These are phyloP conservation scores for Anticlea derivata DNA, from an alignment of 2,888 invertebrate genomes.

Conservation along the genomic window DNA sequence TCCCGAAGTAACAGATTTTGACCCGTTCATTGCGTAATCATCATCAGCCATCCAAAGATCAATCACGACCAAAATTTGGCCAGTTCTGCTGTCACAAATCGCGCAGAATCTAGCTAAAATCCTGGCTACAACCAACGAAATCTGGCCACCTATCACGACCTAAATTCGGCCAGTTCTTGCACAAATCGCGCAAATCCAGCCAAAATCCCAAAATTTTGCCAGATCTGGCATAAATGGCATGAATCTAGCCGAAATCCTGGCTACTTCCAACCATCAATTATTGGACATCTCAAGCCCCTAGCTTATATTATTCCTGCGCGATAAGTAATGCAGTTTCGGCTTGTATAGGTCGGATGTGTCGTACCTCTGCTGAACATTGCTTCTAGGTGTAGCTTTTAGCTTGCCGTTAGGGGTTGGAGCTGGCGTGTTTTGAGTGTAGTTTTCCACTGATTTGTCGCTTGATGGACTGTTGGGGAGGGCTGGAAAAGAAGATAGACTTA, in stretches of 20 bases:
- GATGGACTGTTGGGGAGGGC: conserved; percentile 74
- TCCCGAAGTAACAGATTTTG: too few species aligned
- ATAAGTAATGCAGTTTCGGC: conserved; percentile 73
- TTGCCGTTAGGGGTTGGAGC: conserved; percentile 54
- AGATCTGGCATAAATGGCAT: neutral
- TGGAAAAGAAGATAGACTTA: conserved; percentile 43
- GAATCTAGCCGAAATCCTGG: neutral
- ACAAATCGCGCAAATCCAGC: too few species aligned
- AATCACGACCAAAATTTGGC: too few species aligned
- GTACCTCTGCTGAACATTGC: conserved; percentile 68
- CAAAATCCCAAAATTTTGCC: too few species aligned
- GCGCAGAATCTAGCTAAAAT: too few species aligned
- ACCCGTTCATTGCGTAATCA: too few species aligned
- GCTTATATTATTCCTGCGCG: conserved; percentile 68
- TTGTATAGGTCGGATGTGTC: conserved; percentile 74
- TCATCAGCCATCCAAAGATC: too few species aligned
- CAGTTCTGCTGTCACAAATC: too few species aligned
- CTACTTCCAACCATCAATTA: neutral
- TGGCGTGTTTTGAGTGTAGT: conserved; percentile 65
- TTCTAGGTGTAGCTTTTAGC: conserved; percentile 49
- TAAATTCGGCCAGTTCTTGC: too few species aligned
- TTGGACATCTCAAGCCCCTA: conserved; percentile 38
- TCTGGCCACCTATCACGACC: too few species aligned
- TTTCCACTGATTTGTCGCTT: conserved; percentile 79
- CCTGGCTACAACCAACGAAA: too few species aligned